Conservation (phyloP, 2,113 vertebrate genomes). For the Peromyscus polionotus region DNA sequence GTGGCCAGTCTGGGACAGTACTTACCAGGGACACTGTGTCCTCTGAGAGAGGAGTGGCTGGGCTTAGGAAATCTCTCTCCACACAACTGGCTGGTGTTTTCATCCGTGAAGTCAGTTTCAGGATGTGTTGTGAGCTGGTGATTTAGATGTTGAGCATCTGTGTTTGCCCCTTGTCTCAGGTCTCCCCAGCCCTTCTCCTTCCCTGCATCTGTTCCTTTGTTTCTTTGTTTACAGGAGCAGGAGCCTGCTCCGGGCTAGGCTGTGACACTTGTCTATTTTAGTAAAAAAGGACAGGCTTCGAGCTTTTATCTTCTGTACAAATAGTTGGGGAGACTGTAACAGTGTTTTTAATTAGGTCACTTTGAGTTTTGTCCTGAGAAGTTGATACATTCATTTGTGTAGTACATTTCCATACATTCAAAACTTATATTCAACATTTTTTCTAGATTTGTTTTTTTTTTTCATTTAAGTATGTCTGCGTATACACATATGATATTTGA, state of each 20-base stretch:
- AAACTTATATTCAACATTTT: background rate
- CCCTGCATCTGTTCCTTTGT: background rate
- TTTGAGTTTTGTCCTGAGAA: background rate
- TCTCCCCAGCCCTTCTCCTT: background rate
- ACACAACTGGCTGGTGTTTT: background rate
- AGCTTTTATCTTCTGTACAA: too few relatives aligned
- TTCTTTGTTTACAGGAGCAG: background rate
- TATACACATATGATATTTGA: background rate
- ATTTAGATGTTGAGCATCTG: background rate
- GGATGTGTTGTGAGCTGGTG: background rate
- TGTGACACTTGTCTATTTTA: background rate
- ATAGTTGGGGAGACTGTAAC: background rate
- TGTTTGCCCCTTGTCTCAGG: background rate
- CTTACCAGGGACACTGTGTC: background rate
- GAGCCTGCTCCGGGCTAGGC: background rate
- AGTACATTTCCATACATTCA: background rate
- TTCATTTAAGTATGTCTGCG: background rate
- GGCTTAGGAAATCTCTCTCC: background rate
- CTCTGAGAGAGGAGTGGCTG: background rate
- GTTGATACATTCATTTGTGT: background rate
- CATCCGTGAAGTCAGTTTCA: background rate
- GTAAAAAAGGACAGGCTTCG: background rate
- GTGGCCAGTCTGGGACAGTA: background rate
- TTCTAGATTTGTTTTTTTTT: background rate
- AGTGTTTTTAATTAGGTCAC: background rate